phyloP scores from a whole-genome alignment of 2,797 vertebrate genomes.

The Pelobates cultripes region DNA sequence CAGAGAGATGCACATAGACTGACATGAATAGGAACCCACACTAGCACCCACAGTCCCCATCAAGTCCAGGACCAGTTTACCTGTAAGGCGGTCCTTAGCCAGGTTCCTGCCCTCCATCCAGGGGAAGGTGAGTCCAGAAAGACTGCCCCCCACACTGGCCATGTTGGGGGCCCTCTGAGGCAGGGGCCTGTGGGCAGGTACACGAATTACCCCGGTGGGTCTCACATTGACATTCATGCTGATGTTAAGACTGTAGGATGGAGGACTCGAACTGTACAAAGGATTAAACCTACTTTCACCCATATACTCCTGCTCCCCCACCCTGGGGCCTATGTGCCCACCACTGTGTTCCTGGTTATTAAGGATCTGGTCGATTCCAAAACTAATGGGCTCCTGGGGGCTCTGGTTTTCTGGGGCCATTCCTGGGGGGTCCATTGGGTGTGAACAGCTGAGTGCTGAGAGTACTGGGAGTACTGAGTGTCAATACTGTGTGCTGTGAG shows the following conservation, averaged over 20 bases:
- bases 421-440: constrained; percentile 73
- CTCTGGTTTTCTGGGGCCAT: constrained; percentile 80
- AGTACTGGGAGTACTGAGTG: background rate
- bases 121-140: constrained; percentile 86
- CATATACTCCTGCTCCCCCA: constrained; percentile 75
- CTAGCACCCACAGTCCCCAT: background rate
- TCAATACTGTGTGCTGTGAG: background rate
- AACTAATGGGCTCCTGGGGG: constrained; percentile 86
- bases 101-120: constrained; percentile 95
- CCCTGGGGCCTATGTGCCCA: constrained; percentile 77
- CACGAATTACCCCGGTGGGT: constrained; percentile 86
- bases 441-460: background rate
- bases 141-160: constrained; percentile 52
- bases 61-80: constrained; percentile 62
- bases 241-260: constrained; percentile 87
- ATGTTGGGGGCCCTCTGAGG: constrained; percentile 65
- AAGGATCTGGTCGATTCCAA: constrained; percentile 94
- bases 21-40: background rate
- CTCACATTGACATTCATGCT: constrained; percentile 83
- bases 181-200: constrained; percentile 82
- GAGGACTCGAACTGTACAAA: constrained; percentile 81
- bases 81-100: constrained; percentile 91
- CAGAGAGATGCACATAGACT: background rate
- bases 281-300: constrained; percentile 66
- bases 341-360: constrained; percentile 84